Evolutionary conservation across 2,113 vertebrate species (phyloP), one percentile per base, ranked within the genome.

Genomic region (Brachirus orientalis): DNA sequence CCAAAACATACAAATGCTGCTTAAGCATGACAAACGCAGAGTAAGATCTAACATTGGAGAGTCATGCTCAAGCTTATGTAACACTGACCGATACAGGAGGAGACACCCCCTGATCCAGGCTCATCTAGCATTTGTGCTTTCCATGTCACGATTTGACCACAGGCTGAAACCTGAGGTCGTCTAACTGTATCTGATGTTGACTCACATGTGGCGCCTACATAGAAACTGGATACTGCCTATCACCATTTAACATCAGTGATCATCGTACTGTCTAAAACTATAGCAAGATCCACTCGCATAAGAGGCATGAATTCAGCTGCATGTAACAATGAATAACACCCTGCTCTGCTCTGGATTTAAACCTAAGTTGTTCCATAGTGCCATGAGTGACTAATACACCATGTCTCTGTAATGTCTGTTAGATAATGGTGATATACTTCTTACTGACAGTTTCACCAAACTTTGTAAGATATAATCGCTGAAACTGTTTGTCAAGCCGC

Each of bases 171-270:
- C 57, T 55, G 72, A 83, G 66, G 63, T 76, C 58, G 37, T 62
- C 51, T 77, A 76, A 83, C 58, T 72, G 35, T 82, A 87, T 82
- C 61, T 69, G 70, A 80, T 80, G 82, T 71, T 76, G 82, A 86
- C 77, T 70, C 67, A 40, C 82, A 83, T 53, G 70, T 82, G 70
- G 43, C 69, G 6, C 73, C 87, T 88, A 82, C 51, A 55, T 85
- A 85, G n/a, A n/a, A n/a, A 88, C 75, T 35, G 14, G 20, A 67
- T 62, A 65, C 76, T 72, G 83, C 53, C 70, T 69, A 80, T 77
- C 70, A 57, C 56, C 18, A 17, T 74, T 80, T 63, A 60, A 55
- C 54, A 45, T 69, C 51, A 72, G 47, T 10, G 36, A 16, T 10
- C 18, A 12, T 69, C n/a, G n/a, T 33, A 38, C 11, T 6, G 22